Conservation (phyloP, 2,113 vertebrate species). For the Felis chaus region DNA sequence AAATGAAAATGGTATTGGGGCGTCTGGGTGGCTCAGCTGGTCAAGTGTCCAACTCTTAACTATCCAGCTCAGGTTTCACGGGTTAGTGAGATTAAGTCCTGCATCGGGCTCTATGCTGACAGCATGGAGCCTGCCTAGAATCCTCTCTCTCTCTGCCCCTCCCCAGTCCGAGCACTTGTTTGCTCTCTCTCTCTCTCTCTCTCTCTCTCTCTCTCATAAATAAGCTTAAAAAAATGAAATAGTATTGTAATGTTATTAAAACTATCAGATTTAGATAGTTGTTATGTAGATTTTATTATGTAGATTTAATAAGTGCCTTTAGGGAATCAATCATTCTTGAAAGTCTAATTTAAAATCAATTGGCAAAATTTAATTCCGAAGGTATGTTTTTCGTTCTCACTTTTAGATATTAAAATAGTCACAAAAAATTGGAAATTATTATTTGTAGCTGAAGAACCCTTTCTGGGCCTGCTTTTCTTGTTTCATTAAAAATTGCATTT, state of each 20-base stretch:
- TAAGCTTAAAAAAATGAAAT: background rate
- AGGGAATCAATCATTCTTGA: background rate
- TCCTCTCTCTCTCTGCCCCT: no score
- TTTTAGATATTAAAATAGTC: background rate
- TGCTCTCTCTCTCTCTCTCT: no score
- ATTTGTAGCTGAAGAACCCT: background rate
- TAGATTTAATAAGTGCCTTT: background rate
- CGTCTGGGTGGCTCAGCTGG: no score
- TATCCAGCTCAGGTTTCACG: no score
- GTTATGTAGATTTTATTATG: no score
- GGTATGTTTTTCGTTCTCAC: background rate
- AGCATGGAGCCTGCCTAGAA: no score
- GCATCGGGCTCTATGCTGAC: no score
- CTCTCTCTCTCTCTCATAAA: no score
- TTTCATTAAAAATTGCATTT: background rate
- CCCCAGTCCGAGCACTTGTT: no score
- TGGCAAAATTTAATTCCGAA: background rate
- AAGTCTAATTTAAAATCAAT: background rate
- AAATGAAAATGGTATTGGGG: background rate
- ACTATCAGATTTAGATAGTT: background rate
- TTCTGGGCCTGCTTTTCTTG: background rate
- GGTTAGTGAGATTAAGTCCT: no score
- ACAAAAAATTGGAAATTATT: background rate
- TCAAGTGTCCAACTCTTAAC: no score
- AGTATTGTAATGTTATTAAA: background rate